These are phyloP conservation scores for Scophthalmus maximus DNA, from an alignment of 2,113 vertebrate species.

Conservation along the genomic window DNA sequence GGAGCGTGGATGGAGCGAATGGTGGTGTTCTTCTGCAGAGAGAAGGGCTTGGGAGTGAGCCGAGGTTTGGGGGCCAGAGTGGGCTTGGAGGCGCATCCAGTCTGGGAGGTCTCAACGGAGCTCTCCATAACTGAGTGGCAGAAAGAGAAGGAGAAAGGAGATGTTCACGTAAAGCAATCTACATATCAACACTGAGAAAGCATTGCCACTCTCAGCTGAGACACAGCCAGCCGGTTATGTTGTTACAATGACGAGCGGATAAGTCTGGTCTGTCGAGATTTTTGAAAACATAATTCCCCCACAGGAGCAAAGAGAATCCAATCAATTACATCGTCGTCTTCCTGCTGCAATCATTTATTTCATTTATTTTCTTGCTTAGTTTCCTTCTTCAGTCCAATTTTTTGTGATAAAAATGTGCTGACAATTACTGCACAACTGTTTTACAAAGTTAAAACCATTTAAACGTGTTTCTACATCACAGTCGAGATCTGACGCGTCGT, in stretches of 20 bases:
- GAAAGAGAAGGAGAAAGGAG: constrained; percentile 1
- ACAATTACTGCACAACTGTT: neutral
- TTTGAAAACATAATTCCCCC: constrained; percentile 32
- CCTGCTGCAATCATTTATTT: neutral
- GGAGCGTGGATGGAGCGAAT: constrained; percentile 74
- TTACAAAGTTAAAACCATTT: neutral
- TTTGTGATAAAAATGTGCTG: neutral
- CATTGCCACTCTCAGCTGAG: neutral
- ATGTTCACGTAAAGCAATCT: constrained; percentile 6
- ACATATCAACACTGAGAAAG: constrained; percentile 11
- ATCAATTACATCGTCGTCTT: constrained; percentile 18
- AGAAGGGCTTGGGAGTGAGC: constrained; percentile 79
- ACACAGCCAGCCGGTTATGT: constrained; percentile 5
- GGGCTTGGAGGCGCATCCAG: constrained; percentile 42
- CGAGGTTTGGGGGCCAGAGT: constrained; percentile 67
- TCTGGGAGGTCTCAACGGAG: constrained; percentile 45
- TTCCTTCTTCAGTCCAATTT: constrained; percentile 1
- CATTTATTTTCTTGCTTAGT: neutral
- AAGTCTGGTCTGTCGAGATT: constrained; percentile 62
- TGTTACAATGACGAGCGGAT: constrained; percentile 9
- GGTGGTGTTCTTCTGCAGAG: constrained; percentile 64
- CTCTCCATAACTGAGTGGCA: constrained; percentile 68
- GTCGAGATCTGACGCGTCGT: no score
- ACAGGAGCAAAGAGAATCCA: constrained; percentile 21
- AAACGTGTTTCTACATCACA: neutral